Evolutionary conservation across 1,140 invertebrate species (phyloP).

Genomic region (Drosophila arawakana): DNA sequence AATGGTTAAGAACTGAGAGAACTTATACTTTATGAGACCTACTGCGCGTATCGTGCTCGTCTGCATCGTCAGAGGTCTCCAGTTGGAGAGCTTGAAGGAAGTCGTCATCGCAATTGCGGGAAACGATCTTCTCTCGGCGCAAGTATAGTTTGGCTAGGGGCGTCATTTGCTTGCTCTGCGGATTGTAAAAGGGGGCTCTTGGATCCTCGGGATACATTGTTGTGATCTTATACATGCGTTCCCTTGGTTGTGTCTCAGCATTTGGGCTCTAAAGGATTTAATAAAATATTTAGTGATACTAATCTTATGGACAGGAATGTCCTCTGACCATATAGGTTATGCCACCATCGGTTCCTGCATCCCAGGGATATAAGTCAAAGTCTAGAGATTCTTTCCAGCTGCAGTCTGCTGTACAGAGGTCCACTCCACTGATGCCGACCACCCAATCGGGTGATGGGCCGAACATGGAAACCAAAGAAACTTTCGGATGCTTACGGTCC

Average conservation of each 20-base stretch:
- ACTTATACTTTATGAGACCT: conserved; percentile 52
- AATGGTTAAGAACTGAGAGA: conserved; percentile 27
- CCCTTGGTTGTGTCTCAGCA: conserved; percentile 92
- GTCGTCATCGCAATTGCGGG: conserved; percentile 89
- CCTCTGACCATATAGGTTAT: conserved; percentile 93
- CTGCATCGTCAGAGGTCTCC: conserved; percentile 90
- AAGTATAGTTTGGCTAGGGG: conserved; percentile 92
- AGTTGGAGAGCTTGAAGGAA: conserved; percentile 86
- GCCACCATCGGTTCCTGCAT: conserved; percentile 97
- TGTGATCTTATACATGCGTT: conserved; percentile 91
- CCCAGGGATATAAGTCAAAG: conserved; percentile 96
- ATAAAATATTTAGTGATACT: background rate
- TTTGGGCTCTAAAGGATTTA: conserved; percentile 90
- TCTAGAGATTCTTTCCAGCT: conserved; percentile 92
- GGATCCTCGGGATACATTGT: conserved; percentile 94
- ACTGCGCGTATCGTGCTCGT: conserved; percentile 90
- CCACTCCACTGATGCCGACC: conserved; percentile 93
- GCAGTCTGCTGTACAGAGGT: conserved; percentile 95
- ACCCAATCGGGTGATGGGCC: conserved; percentile 98
- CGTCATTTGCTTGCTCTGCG: conserved; percentile 89
- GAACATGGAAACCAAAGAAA: conserved; percentile 98
- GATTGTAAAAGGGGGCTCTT: conserved; percentile 96
- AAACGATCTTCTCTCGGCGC: conserved; percentile 89
- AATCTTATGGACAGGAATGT: background rate
- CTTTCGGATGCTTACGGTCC: conserved; percentile 93